Conservation (phyloP, 2,113 vertebrate species). For the Chaetops frenatus region DNA sequence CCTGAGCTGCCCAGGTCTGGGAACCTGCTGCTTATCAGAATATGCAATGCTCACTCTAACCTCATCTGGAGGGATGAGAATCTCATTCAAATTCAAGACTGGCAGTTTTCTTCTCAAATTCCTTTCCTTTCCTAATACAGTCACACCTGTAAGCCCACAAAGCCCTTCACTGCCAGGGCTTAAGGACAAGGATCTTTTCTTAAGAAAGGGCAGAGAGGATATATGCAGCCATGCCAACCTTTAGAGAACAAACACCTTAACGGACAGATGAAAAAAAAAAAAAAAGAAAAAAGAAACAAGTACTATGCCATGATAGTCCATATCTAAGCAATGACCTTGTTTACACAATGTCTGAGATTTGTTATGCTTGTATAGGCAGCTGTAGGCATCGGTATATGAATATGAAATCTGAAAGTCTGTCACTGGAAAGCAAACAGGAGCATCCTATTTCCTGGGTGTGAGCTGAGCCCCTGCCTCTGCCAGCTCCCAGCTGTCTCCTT, state of each 20-base stretch:
- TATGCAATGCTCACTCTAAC: not conserved
- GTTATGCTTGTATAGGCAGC: constrained; percentile 59
- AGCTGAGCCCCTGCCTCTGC: not conserved
- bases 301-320: constrained; percentile 57
- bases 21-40: not conserved
- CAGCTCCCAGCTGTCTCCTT: not conserved
- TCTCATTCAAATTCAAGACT: not conserved
- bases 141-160: not conserved
- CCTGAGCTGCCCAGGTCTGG: not conserved
- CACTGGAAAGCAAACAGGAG: constrained; percentile 64
- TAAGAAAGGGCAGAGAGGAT: not conserved
- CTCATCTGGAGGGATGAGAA: not conserved
- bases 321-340: constrained; percentile 62
- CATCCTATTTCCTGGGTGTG: constrained; percentile 13
- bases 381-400: constrained; percentile 62
- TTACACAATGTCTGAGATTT: constrained; percentile 52
- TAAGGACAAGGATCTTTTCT: too few relatives aligned
- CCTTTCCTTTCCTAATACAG: not conserved
- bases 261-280: not conserved
- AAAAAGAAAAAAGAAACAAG: not conserved
- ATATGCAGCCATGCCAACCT: not conserved
- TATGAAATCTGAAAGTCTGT: constrained; percentile 66
- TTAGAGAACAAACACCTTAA: constrained; percentile 68
- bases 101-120: not conserved
- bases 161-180: not conserved